phyloP scores from a whole-genome alignment of 2,113 vertebrate species.

The Oncorhynchus masou region DNA sequence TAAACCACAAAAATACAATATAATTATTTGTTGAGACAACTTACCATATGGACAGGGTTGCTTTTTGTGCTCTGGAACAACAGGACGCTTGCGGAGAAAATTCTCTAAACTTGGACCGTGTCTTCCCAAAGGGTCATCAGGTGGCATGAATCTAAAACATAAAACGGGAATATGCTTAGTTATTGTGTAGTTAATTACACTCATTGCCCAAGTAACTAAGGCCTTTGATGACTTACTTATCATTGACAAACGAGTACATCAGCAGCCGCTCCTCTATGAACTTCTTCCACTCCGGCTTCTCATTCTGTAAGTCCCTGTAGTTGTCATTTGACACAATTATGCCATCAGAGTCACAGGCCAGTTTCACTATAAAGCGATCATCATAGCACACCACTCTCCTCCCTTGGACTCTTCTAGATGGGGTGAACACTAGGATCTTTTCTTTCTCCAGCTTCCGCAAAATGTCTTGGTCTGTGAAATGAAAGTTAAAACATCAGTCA shows the following conservation, averaged over 20 bases:
- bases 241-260: slow-evolving; percentile 99
- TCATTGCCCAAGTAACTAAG: neutral
- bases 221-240: slow-evolving; percentile 82
- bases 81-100: slow-evolving; percentile 92
- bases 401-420: slow-evolving; percentile 94
- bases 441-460: slow-evolving; percentile 95
- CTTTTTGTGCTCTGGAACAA: slow-evolving; percentile 97
- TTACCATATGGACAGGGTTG: slow-evolving; percentile 98
- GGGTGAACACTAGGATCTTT: slow-evolving; percentile 97
- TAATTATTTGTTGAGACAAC: slow-evolving; percentile 44
- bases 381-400: slow-evolving; percentile 97
- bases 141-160: slow-evolving; percentile 91
- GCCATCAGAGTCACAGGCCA: slow-evolving; percentile 96
- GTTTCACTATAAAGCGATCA: slow-evolving; percentile 97
- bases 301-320: slow-evolving; percentile 96
- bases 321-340: slow-evolving; percentile 99
- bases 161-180: neutral
- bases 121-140: slow-evolving; percentile 95
- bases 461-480: slow-evolving; percentile 92
- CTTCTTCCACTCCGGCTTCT: slow-evolving; percentile 98
- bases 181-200: neutral
- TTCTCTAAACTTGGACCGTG: slow-evolving; percentile 98
- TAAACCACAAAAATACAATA: neutral
- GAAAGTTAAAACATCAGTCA: neutral
- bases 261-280: slow-evolving; percentile 97